Evolutionary conservation across 2,888 invertebrate genomes (phyloP).

Genomic region (Sinhomidia bicolor): DNA sequence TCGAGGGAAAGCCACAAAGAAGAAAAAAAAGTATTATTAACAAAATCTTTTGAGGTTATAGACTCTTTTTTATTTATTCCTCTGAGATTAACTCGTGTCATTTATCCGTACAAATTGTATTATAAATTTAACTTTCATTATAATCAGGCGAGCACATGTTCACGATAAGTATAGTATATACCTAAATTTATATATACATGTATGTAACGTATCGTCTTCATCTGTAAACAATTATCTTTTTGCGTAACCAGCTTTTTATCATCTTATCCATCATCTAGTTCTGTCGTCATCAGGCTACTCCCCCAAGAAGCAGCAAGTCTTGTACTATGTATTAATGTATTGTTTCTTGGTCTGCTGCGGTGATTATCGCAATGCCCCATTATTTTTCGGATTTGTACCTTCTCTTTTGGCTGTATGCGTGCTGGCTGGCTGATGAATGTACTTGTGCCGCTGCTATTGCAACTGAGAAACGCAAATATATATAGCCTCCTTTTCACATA

Average conservation of each 20-base stretch:
- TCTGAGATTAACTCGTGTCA: background rate
- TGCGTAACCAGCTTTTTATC: background rate
- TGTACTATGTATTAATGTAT: background rate
- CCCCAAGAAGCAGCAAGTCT: too few species aligned
- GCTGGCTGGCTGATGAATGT: background rate
- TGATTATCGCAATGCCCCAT: background rate
- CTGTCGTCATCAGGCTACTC: conserved; percentile 5
- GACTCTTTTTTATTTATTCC: background rate
- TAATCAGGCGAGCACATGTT: too few species aligned
- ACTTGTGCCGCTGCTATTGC: background rate
- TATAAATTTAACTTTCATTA: background rate
- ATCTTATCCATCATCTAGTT: background rate
- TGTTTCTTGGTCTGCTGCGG: background rate
- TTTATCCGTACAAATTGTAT: too few species aligned
- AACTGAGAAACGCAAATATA: background rate
- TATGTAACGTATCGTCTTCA: background rate
- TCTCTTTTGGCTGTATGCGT: background rate
- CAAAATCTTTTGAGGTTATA: background rate
- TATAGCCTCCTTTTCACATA: too few species aligned
- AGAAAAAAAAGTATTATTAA: background rate
- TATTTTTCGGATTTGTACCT: too few species aligned
- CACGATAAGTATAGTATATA: background rate
- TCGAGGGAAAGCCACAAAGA: background rate
- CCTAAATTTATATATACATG: background rate
- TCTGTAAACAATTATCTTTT: background rate